phyloP scores from a whole-genome alignment of 2,113 vertebrate genomes.

The Nicator chloris region DNA sequence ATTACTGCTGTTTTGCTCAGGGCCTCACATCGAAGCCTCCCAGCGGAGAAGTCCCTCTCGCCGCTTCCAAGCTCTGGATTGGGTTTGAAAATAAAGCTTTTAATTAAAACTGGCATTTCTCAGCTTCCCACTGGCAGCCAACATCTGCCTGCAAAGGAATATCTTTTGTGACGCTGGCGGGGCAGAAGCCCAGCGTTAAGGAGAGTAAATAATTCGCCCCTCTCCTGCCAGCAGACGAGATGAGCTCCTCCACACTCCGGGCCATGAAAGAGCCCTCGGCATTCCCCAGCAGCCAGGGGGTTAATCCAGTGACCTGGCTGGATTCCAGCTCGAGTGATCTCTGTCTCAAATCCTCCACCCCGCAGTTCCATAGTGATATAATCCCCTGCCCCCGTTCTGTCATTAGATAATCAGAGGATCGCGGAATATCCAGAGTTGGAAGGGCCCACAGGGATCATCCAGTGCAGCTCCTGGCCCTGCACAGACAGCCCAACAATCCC shows the following conservation, averaged over 20 bases:
- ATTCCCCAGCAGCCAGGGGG: not conserved
- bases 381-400: not conserved
- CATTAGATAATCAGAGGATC: not conserved
- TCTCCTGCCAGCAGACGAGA: constrained; percentile 5
- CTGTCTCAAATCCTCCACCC: not conserved
- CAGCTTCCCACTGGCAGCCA: constrained; percentile 62
- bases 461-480: not conserved
- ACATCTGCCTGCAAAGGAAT: constrained; percentile 50
- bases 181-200: not conserved
- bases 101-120: constrained; percentile 67
- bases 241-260: not conserved
- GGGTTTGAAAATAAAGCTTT: constrained; percentile 68
- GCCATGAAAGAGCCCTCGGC: not conserved
- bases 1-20: constrained; percentile 62
- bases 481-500: not conserved
- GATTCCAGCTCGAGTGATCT: constrained; percentile 15
- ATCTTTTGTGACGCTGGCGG: constrained; percentile 20
- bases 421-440: fast-evolving
- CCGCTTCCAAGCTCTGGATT: constrained; percentile 46
- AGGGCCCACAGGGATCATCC: not conserved
- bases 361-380: not conserved
- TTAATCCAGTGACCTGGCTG: constrained; percentile 24
- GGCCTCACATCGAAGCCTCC: constrained; percentile 45
- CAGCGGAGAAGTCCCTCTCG: constrained; percentile 46
- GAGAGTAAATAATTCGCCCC: not conserved